A percentile compares a stretch with the other conserved stretches of the same genome.
Conservation (phyloP, 2,797 vertebrate species). For the Oreochromis mossambicus region DNA sequence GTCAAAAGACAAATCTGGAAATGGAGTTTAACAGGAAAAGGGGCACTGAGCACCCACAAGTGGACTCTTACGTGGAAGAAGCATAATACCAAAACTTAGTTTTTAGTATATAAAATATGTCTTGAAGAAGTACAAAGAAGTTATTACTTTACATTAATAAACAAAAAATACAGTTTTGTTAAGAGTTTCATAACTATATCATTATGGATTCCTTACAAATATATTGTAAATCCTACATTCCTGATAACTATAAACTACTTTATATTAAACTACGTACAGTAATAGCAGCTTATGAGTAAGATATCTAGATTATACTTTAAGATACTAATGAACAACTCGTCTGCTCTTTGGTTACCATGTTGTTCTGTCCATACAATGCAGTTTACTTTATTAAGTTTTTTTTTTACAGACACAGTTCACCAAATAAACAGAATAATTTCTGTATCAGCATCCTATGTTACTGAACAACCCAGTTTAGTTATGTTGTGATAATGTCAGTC, state of each 20-base stretch:
- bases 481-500: background rate
- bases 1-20: background rate
- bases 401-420: background rate
- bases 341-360: background rate
- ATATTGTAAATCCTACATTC: background rate
- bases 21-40: background rate
- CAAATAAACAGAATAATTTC: background rate
- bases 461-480: background rate
- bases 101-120: background rate
- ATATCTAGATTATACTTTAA: background rate
- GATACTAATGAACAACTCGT: background rate
- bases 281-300: accelerated
- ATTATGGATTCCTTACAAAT: background rate
- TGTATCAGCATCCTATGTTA: background rate
- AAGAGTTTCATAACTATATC: background rate
- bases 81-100: accelerated
- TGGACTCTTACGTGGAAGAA: background rate
- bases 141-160: background rate
- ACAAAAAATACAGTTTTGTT: background rate
- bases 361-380: background rate
- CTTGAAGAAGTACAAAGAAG: background rate
- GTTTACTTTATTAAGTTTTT: background rate
- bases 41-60: background rate
- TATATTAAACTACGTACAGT: background rate
- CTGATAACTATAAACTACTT: background rate